Percentiles rank a stretch among this genome's conserved stretches.
phyloP scores from a whole-genome alignment of 2,797 vertebrate genomes.

The Antrozous pallidus region DNA sequence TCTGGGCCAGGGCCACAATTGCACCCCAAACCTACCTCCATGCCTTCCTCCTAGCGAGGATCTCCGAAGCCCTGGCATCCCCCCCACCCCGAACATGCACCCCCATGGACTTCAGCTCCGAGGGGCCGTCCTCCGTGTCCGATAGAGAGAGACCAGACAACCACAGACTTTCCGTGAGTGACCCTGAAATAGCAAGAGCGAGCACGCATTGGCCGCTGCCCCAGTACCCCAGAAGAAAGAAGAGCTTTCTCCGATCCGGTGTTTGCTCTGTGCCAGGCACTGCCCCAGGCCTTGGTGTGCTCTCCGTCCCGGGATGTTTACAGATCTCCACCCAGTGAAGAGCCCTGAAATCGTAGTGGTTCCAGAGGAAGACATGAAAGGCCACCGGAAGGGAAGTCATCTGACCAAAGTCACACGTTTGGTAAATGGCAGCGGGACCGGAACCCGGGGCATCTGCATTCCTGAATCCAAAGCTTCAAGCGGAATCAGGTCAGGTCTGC shows the following conservation, averaged over 20 bases:
- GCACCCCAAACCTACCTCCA: background rate
- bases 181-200: background rate
- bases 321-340: background rate
- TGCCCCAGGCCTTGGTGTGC: background rate
- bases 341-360: background rate
- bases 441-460: background rate
- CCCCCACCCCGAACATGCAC: fast-evolving
- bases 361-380: background rate
- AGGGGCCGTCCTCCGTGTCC: background rate
- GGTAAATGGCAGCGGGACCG: background rate
- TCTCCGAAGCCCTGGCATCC: background rate
- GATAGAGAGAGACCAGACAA: background rate
- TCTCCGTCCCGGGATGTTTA: background rate
- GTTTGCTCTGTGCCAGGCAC: background rate
- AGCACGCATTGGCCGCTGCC: fast-evolving
- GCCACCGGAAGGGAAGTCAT: background rate
- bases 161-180: background rate
- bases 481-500: background rate
- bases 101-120: background rate
- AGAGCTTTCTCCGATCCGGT: background rate
- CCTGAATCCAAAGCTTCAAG: background rate
- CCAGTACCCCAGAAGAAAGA: background rate
- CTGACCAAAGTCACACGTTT: background rate
- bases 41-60: background rate
- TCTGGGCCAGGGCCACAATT: background rate